Conservation (phyloP, 2,888 invertebrate genomes). For the Endomychus coccineus region DNA sequence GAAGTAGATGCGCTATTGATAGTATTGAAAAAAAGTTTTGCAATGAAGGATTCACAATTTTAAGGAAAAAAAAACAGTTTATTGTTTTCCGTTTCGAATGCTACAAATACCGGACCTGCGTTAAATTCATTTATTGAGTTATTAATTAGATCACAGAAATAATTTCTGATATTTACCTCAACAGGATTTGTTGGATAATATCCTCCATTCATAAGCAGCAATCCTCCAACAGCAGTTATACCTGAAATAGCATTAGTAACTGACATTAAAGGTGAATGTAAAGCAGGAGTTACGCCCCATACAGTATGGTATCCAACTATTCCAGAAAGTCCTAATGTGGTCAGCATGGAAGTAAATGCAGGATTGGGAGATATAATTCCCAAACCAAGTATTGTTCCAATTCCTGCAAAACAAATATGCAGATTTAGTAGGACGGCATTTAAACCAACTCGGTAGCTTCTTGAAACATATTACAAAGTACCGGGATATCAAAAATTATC, state of each 20-base stretch:
- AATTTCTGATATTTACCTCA: conserved; percentile 55
- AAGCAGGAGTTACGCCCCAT: conserved; percentile 85
- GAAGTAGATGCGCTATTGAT: too few relatives aligned
- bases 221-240: conserved; percentile 85
- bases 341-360: conserved; percentile 80
- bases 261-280: conserved; percentile 88
- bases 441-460: too few relatives aligned
- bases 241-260: conserved; percentile 90
- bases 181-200: conserved; percentile 67
- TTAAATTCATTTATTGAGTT: conserved; percentile 4
- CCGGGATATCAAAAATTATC: too few relatives aligned
- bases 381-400: conserved; percentile 61
- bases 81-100: too few relatives aligned
- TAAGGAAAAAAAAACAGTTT: too few relatives aligned
- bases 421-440: too few relatives aligned
- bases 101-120: too few relatives aligned
- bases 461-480: too few relatives aligned
- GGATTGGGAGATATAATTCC: conserved; percentile 74
- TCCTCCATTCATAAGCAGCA: conserved; percentile 79
- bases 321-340: conserved; percentile 75
- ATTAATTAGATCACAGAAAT: not conserved
- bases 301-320: conserved; percentile 82
- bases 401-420: conserved; percentile 44
- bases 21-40: too few relatives aligned
- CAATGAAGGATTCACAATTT: too few relatives aligned